Base-by-base conservation (phyloP, 2,113 vertebrate species). In the Uropsilus gracilis region DNA sequence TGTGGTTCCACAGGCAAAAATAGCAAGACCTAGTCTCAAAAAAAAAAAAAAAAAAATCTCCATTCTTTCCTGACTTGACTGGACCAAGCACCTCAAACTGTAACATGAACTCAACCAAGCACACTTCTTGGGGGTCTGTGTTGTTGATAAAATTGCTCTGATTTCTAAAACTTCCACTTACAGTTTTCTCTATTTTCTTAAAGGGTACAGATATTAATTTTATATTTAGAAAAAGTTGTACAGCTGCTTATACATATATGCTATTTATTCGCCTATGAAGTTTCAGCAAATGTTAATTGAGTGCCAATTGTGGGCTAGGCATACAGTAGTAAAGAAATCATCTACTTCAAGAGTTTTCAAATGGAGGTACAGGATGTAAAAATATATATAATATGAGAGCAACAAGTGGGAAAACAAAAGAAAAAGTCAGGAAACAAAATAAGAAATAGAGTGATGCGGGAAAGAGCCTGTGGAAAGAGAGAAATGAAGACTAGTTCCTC, bases 101-200 rank as follows among this genome's bases (percentile, higher is more conserved):
- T 63, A 96, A 87, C n/a, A 76, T 82, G 71, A 93, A 95, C 89
- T n/a, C 90, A 95, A n/a, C 89, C 64, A 81, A 95, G 89, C 46
- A 50, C 22, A 92, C 59, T 90, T 77, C 73, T 84, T 39, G 73
- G 18, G 0, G 18, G 32, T 73, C 16, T 73, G 32, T 13, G 20
- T 18, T 95, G n/a, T 26, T 85, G 61, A 85, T 57, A 91, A 91
- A 88, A 90, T 34, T 81, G 14, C 46, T 90, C 46, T 50, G 55
- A 63, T 78, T 68, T 93, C 73, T 61, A 32, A 34, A 75, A 77
- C 42, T 22, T 71, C 39, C 72, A 44, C n/a, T 72, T 61, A 94
- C 16, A 88, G 6, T 80, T 69, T 68, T 75, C 48, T 57, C 2
- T 42, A 63, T 78, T 89, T 92, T 83, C 48, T 93, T 90, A 78